Percentiles rank a stretch among this genome's conserved stretches.
Evolutionary conservation across 2,888 invertebrate species (phyloP).

Genomic region (Meloe dianella): DNA sequence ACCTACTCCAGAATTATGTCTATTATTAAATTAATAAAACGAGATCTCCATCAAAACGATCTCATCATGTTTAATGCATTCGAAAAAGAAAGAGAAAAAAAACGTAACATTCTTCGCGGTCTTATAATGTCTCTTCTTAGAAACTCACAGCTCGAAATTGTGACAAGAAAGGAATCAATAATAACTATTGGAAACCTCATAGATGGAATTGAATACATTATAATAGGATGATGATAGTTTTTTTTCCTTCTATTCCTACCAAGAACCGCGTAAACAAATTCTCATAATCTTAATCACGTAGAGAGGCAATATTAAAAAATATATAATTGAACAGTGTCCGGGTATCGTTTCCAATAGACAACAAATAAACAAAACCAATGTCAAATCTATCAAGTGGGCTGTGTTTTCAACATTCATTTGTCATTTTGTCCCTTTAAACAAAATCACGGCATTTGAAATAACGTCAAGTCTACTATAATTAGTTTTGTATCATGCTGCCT

Average conservation of each 20-base stretch:
- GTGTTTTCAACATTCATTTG: constrained; percentile 51
- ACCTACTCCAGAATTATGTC: not conserved
- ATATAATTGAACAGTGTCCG: constrained; percentile 40
- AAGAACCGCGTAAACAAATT: constrained; percentile 33
- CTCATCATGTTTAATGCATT: not conserved
- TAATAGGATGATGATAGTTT: constrained; percentile 21
- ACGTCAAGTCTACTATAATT: constrained; percentile 55
- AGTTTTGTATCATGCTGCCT: constrained; percentile 50
- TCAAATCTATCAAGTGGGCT: constrained; percentile 45
- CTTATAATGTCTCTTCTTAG: not conserved
- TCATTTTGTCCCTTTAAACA: constrained; percentile 55
- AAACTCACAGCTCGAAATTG: not conserved
- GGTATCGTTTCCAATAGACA: constrained; percentile 44
- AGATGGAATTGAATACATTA: constrained; percentile 34
- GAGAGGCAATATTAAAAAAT: constrained; percentile 22
- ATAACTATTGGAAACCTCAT: constrained; percentile 31
- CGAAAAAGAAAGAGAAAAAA: not conserved
- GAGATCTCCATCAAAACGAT: not conserved
- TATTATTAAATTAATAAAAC: not conserved
- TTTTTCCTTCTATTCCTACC: constrained; percentile 20
- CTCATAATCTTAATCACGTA: constrained; percentile 34
- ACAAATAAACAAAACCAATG: constrained; percentile 39
- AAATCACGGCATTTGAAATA: constrained; percentile 53
- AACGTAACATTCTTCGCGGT: not conserved
- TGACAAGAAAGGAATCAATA: constrained; percentile 14